Evolutionary conservation across 2,797 vertebrate species (phyloP), one percentile per base, ranked within the genome.

Genomic region (Gymnothorax reevesii): DNA sequence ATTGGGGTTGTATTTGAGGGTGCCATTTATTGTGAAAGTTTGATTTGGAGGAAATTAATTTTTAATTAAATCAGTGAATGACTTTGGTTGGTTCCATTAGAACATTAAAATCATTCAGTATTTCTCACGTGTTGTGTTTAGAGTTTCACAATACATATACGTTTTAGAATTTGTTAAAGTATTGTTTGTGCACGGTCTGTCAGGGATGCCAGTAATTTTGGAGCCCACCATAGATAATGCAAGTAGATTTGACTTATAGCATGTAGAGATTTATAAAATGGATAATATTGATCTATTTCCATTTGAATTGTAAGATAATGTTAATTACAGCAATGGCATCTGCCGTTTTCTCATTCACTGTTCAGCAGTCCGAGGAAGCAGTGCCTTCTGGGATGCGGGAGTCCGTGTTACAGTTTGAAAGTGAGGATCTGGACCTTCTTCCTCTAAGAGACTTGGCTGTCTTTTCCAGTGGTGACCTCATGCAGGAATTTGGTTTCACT

Each of bases 401-500:
- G 87, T 94, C 95, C 7, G 90, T 97, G 87, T 96, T 97, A 90
- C 95, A 96, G 88, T 97, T 97, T 90, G 90, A 94, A 86, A 96
- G 95, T 0, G 94, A 94, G 87, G 95, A 97, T 86, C 94, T 96
- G 25, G 88, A 93, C 27, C 93, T 97, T 88, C 93, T 97, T 88
- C 97, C 97, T 49, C 92, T 97, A 88, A 94, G 96, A 88, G 96
- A 97, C 91, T 87, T 97, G 90, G 96, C 96, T 0, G 92, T 97
- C 57, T 95, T 95, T 64, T 95, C 96, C 88, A 92, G 94, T 25
- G 93, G 93, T 0, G 92, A 95, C 0, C 2, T 90, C 75, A 90
- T 90, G 0, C 95, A 95, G 91, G 93, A 95, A 79, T 97, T 97
- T 83, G 95, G 96, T 71, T 97, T 97, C 94, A 95, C 94, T 20